A percentile compares a stretch with the other conserved stretches of the same genome.
These are phyloP conservation scores for Drosophila maculinotata DNA, from an alignment of 2,888 invertebrate species.

Conservation along the genomic window DNA sequence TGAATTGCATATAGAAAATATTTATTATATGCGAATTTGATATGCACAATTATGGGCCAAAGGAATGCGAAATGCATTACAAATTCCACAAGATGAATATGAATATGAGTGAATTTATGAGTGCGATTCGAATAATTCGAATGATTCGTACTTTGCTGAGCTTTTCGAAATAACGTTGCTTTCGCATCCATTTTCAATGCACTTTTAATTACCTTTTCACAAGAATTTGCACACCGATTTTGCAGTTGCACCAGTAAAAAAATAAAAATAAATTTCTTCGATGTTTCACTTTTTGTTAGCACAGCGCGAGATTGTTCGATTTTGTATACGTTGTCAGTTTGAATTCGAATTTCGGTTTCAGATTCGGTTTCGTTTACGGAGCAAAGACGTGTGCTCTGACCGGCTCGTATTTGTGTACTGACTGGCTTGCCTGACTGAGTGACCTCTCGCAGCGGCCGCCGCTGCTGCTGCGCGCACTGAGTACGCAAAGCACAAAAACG, in stretches of 20 bases:
- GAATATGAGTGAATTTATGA: constrained; percentile 4
- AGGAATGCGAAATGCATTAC: constrained; percentile 8
- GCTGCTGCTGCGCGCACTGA: constrained; percentile 19
- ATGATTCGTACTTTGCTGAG: constrained; percentile 4
- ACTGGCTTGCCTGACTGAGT: constrained; percentile 32
- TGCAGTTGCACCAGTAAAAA: constrained; percentile 26
- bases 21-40: constrained; percentile 26
- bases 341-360: neutral
- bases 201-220: constrained; percentile 34
- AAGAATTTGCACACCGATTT: constrained; percentile 14
- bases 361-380: neutral
- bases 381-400: constrained; percentile 20
- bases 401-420: constrained; percentile 29
- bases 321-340: no score
- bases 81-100: neutral
- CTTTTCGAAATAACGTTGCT: neutral
- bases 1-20: constrained; percentile 1
- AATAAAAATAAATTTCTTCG: constrained; percentile 24
- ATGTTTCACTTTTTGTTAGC: constrained; percentile 1
- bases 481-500: constrained; percentile 28
- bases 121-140: neutral
- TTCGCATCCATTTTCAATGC: constrained; percentile 10
- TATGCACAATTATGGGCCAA: constrained; percentile 44
- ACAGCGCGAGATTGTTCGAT: neutral
- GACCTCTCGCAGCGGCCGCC: constrained; percentile 20